Conservation (phyloP, 2,888 invertebrate genomes). For the Plagodis pulveraria region DNA sequence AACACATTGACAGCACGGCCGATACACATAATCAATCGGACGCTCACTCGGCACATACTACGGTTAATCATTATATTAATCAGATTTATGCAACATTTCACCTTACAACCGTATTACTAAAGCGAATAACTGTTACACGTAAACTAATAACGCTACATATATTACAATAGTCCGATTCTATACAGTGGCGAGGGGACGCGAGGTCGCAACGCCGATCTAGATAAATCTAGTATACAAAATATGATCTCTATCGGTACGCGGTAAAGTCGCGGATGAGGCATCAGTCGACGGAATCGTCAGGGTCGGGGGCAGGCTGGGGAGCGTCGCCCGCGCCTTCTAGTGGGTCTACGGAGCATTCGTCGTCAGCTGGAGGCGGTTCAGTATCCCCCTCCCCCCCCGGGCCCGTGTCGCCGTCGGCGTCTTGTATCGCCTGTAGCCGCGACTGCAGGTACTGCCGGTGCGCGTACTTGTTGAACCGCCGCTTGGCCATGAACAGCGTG, state of each 20-base stretch:
- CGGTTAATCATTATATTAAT: constrained; percentile 76
- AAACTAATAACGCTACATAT: constrained; percentile 64
- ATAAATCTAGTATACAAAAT: not conserved
- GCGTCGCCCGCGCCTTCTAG: constrained; percentile 31
- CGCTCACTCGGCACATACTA: constrained; percentile 64
- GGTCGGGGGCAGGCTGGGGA: constrained; percentile 15
- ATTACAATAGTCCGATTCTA: constrained; percentile 52
- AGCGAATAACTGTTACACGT: constrained; percentile 72
- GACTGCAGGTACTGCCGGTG: constrained; percentile 76
- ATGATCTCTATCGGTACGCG: constrained; percentile 1
- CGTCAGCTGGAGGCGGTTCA: constrained; percentile 30
- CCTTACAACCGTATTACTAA: constrained; percentile 77
- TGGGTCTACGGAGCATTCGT: constrained; percentile 22
- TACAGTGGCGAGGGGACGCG: constrained; percentile 17
- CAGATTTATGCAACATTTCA: constrained; percentile 81
- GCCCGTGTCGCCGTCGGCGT: constrained; percentile 34
- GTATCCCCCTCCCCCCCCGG: constrained; percentile 11
- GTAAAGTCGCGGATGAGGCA: constrained; percentile 9
- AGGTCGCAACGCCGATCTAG: not conserved
- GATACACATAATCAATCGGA: constrained; percentile 64
- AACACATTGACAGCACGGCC: constrained; percentile 56
- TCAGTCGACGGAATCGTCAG: constrained; percentile 33
- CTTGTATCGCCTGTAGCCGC: constrained; percentile 42
- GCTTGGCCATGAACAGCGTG: constrained; percentile 83
- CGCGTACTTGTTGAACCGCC: constrained; percentile 83